Conservation (phyloP, 2,797 vertebrate genomes). For the Phaenicophaeus curvirostris region DNA sequence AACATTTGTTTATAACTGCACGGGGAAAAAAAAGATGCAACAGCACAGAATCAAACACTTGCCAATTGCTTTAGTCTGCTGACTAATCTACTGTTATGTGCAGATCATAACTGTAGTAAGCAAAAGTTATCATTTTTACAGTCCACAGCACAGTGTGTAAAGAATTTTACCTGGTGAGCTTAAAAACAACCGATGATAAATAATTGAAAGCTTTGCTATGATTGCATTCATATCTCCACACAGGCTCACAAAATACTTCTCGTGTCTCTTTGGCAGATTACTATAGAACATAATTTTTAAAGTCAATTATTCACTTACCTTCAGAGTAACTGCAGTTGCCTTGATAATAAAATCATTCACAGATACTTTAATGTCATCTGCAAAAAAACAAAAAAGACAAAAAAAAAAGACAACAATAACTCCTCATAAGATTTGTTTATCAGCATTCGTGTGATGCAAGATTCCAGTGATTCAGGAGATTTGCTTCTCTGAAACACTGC, state of each 20-base stretch:
- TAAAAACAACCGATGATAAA: neutral
- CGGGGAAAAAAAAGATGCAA: neutral
- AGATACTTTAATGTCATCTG: conserved; percentile 94
- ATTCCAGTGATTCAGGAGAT: neutral
- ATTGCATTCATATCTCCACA: neutral
- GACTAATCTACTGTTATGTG: neutral
- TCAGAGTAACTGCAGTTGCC: conserved; percentile 90
- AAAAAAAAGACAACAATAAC: neutral
- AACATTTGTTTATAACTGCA: neutral
- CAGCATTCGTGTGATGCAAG: neutral
- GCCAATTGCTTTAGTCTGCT: neutral
- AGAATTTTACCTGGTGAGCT: neutral
- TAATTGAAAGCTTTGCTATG: neutral
- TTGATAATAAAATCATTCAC: conserved; percentile 98
- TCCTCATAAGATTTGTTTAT: neutral
- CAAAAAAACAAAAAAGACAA: conserved; percentile 53
- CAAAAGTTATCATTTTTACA: neutral
- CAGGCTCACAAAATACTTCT: neutral
- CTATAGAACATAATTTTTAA: neutral
- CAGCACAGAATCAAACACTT: neutral
- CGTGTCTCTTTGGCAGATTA: neutral
- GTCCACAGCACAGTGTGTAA: neutral
- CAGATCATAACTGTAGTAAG: neutral
- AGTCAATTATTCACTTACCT: conserved; percentile 83
- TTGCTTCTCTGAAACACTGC: neutral